These are phyloP conservation scores for Bucorvus abyssinicus DNA, from an alignment of 2,797 vertebrate species.

Conservation along the genomic window DNA sequence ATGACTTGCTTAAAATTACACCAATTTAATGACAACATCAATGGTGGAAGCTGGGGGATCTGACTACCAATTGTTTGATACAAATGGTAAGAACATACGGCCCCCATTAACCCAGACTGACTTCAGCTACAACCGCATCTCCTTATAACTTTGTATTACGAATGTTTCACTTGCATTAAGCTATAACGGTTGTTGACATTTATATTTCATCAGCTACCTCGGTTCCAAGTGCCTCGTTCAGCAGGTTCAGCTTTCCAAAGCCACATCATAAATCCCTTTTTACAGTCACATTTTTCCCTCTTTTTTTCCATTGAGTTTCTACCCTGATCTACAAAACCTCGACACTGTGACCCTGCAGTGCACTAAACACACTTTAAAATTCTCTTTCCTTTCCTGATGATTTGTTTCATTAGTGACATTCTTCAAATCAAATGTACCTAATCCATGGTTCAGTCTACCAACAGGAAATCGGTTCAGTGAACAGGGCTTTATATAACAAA, in stretches of 20 bases:
- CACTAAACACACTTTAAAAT: slow-evolving; percentile 44
- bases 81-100: fast-evolving
- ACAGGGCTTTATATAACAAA: slow-evolving; percentile 74
- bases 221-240: background rate
- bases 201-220: background rate
- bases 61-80: background rate
- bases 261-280: slow-evolving; percentile 48
- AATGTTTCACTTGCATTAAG: slow-evolving; percentile 12
- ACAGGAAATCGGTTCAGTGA: slow-evolving; percentile 75
- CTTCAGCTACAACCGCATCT: background rate
- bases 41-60: background rate
- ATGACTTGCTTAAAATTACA: background rate
- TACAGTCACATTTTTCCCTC: slow-evolving; percentile 1
- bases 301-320: slow-evolving; percentile 40
- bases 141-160: background rate
- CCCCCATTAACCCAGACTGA: background rate
- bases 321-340: slow-evolving; percentile 25
- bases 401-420: slow-evolving; percentile 76
- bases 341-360: slow-evolving; percentile 26
- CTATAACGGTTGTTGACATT: background rate
- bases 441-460: slow-evolving; percentile 71
- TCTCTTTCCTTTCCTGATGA: slow-evolving; percentile 64
- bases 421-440: slow-evolving; percentile 77
- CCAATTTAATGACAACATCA: background rate
- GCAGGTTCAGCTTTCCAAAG: slow-evolving; percentile 17